Conservation (phyloP, 2,888 invertebrate genomes). For the Drosophila diplacantha region DNA sequence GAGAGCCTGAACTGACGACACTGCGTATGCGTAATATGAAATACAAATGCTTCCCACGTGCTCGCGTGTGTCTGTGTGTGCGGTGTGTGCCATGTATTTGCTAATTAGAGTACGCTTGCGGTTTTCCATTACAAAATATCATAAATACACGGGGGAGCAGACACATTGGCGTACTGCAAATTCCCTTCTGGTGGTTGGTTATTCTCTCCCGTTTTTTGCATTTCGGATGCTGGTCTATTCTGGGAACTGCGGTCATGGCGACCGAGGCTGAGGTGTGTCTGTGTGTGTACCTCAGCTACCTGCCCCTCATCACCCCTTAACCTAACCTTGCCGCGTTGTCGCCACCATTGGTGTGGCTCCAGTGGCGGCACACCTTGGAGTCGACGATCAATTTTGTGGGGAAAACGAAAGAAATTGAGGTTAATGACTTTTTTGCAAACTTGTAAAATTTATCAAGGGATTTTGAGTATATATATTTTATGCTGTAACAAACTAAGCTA, state of each 20-base stretch:
- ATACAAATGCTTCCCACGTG: slow-evolving; percentile 14
- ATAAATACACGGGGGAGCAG: slow-evolving; percentile 30
- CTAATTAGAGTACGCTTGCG: slow-evolving; percentile 43
- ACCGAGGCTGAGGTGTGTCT: slow-evolving; percentile 5
- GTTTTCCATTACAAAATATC: slow-evolving; percentile 43
- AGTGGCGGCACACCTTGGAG: slow-evolving; percentile 11
- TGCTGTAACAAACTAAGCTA: neutral
- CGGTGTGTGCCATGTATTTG: slow-evolving; percentile 26
- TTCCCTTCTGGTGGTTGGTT: slow-evolving; percentile 19
- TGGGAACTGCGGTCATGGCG: slow-evolving; percentile 26
- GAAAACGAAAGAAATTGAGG: neutral
- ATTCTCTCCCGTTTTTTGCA: slow-evolving; percentile 16
- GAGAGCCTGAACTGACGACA: slow-evolving; percentile 5
- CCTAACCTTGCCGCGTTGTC: slow-evolving; percentile 13
- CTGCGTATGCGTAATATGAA: slow-evolving; percentile 26
- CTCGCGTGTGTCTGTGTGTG: neutral
- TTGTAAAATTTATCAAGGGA: neutral
- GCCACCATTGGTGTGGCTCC: slow-evolving; percentile 27
- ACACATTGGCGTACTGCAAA: slow-evolving; percentile 13
- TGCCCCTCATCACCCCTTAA: neutral
- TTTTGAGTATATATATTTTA: neutral
- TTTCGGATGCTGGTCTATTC: slow-evolving; percentile 13
- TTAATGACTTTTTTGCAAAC: too few relatives aligned
- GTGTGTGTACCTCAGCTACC: neutral
- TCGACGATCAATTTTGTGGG: neutral